Percentiles rank a stretch among this genome's conserved stretches.
Evolutionary conservation across 2,797 vertebrate species (phyloP).

Genomic region (Fratercula arctica): DNA sequence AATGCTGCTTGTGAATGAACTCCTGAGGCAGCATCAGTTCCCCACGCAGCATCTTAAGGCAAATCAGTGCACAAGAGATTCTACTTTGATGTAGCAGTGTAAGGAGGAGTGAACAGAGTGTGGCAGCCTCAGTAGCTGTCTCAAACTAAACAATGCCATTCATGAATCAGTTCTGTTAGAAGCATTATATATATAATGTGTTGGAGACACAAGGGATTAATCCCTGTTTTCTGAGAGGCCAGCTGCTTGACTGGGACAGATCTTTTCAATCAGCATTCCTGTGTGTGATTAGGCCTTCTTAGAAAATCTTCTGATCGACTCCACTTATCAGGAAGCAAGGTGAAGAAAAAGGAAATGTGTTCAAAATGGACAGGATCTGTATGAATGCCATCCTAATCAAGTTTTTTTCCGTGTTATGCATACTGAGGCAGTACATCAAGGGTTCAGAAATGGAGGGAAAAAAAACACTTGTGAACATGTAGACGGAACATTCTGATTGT

Average conservation of each 20-base stretch:
- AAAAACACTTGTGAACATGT: background rate
- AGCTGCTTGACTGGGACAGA: background rate
- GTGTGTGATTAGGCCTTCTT: background rate
- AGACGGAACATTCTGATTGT: background rate
- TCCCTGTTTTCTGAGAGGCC: background rate
- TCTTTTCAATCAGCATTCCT: background rate
- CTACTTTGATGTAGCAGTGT: background rate
- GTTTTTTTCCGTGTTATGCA: background rate
- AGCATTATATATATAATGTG: background rate
- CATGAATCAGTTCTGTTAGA: background rate
- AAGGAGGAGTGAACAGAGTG: background rate
- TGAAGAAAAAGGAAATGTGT: background rate
- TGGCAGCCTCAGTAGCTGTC: background rate
- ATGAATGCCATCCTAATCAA: background rate
- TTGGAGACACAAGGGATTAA: background rate
- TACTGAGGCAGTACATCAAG: background rate
- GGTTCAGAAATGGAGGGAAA: background rate
- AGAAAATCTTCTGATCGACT: background rate
- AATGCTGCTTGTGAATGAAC: fast-evolving
- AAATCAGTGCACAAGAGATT: background rate
- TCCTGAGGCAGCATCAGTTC: background rate
- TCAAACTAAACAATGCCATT: background rate
- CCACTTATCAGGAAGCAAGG: background rate
- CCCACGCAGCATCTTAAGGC: background rate
- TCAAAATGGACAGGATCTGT: background rate